Conservation (phyloP, 1,140 invertebrate species). For the Achatina immaculata region DNA sequence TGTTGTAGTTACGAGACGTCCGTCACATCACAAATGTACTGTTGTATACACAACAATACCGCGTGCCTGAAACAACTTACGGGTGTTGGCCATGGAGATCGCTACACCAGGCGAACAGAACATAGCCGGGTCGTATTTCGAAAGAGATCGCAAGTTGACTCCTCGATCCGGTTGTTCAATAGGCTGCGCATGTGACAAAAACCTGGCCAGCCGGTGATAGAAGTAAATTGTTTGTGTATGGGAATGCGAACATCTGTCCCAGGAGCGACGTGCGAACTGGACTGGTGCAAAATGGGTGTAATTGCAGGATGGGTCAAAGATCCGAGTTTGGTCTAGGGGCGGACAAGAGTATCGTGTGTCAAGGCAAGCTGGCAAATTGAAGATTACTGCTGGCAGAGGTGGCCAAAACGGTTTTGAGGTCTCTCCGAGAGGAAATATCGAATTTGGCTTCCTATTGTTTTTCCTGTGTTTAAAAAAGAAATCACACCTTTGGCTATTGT, state of each 20-base stretch:
- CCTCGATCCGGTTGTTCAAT: not conserved
- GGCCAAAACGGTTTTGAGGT: constrained; percentile 7
- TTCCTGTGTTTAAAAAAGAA: too few relatives aligned
- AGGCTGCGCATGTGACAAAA: not conserved
- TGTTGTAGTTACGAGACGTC: too few relatives aligned
- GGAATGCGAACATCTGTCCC: not conserved
- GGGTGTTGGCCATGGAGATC: not conserved
- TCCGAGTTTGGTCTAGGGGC: not conserved
- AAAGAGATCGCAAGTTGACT: not conserved
- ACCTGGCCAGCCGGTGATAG: not conserved
- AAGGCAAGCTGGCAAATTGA: not conserved
- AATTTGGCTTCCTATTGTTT: not conserved
- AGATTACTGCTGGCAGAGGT: not conserved
- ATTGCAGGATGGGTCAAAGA: not conserved
- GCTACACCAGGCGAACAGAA: not conserved
- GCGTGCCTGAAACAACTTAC: not conserved
- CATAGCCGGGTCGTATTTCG: not conserved
- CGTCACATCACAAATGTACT: not conserved
- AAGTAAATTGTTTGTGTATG: not conserved
- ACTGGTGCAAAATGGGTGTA: not conserved
- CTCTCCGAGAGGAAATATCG: not conserved
- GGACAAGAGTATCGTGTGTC: constrained; percentile 7
- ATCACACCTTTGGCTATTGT: not conserved
- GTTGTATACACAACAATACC: not conserved
- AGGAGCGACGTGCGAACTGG: not conserved